These are phyloP conservation scores for Pelecanoides urinatrix DNA, from an alignment of 2,113 vertebrate genomes.

Conservation along the genomic window DNA sequence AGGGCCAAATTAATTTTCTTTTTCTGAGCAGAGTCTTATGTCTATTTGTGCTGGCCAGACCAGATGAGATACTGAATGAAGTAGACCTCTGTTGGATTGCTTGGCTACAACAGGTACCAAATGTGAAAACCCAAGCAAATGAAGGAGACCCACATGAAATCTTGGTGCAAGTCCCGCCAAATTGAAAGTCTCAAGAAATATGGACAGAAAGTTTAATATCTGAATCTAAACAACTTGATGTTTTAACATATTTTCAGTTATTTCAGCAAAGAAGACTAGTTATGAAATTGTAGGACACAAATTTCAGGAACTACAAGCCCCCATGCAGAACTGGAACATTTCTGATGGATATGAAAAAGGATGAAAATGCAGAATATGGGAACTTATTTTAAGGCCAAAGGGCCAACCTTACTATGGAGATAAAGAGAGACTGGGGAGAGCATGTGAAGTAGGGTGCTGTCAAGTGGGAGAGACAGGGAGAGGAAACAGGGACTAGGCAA, in stretches of 20 bases:
- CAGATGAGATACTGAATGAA: background rate
- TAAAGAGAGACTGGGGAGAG: background rate
- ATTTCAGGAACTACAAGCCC: background rate
- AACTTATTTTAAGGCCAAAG: background rate
- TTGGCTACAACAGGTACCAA: background rate
- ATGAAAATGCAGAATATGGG: background rate
- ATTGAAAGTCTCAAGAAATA: background rate
- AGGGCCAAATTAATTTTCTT: background rate
- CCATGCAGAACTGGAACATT: background rate
- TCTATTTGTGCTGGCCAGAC: background rate
- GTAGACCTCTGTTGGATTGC: background rate
- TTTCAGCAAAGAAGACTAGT: background rate
- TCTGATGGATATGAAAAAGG: background rate
- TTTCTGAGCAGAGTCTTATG: background rate
- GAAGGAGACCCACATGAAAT: background rate
- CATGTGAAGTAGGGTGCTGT: background rate
- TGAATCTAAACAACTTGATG: background rate
- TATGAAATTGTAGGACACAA: background rate
- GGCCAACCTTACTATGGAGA: background rate
- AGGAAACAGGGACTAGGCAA: background rate
- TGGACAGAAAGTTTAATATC: background rate
- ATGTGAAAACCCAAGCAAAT: background rate
- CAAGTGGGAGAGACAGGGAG: background rate
- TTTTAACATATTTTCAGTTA: background rate
- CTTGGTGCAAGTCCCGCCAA: background rate